These are phyloP conservation scores for Lithophane semibrunnea DNA, from an alignment of 2,888 invertebrate species.

Conservation along the genomic window DNA sequence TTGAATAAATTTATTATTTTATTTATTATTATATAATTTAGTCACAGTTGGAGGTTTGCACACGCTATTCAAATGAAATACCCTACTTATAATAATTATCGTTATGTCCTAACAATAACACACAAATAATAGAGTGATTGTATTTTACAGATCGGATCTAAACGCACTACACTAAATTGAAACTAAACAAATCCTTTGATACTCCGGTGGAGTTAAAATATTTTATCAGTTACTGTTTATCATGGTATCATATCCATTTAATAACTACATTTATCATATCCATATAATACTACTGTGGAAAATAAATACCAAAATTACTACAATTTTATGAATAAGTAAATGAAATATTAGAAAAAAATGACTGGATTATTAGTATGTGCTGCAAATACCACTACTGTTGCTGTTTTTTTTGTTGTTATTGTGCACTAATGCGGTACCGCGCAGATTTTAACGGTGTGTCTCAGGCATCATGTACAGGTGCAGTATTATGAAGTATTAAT, in stretches of 20 bases:
- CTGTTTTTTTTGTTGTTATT: no score
- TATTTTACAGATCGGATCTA: slow-evolving; percentile 4
- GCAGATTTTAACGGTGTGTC: no score
- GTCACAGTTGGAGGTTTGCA: no score
- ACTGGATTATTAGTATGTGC: background rate
- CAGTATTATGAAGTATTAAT: no score
- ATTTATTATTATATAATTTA: no score
- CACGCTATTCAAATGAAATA: background rate
- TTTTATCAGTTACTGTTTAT: background rate
- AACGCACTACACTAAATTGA: background rate
- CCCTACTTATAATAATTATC: background rate
- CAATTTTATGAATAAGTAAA: no score
- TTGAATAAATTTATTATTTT: no score
- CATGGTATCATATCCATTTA: background rate
- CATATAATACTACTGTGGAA: background rate
- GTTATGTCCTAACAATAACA: background rate
- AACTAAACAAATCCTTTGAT: slow-evolving; percentile 22
- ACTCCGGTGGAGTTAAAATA: background rate
- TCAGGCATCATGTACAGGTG: no score
- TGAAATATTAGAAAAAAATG: background rate
- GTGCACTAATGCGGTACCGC: no score
- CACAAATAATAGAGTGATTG: slow-evolving; percentile 8
- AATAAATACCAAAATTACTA: background rate
- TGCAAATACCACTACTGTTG: no score
- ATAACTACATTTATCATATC: background rate